Evolutionary conservation across 2,797 vertebrate species (phyloP), one percentile per base, ranked within the genome.

Genomic region (Anguilla pacifica): DNA sequence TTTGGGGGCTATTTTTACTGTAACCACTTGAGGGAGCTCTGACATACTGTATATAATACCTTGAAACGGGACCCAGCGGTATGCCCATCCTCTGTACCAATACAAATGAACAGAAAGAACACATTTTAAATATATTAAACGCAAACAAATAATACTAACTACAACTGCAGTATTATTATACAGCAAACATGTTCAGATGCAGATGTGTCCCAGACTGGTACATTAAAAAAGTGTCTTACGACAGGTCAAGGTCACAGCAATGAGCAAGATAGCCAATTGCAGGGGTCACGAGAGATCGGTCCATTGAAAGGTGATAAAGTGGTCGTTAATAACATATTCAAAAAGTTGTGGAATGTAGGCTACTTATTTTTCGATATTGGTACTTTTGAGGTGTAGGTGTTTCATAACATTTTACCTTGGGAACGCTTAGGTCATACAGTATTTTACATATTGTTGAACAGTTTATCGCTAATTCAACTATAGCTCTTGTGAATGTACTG

Each of bases 21-120:
- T 77, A 2, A 49, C 84, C 87, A 85, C 49, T 59, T 31, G 87
- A 85, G 87, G 83, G 83, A 85, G 67, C 87, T 46, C 83, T 6
- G 0, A 85, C 49, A 85, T 46, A 46, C 43, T 46, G 43, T 83
- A 15, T 57, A 35, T n/a, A 49, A 25, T 84, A 39, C 43, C 1
- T 22, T 49, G n/a, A 67, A 51, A 49, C 2, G 25, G 46, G 13
- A 25, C 25, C 22, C 79, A 82, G 79, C 10, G 0, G 22, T 15
- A n/a, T 3, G 19, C 6, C 46, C 43, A 51, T 51, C 79, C 5
- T 46, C 9, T 81, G 6, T 39, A 17, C 7, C 77, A 10, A 43
- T 7, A n/a, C 19, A 51, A 49, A n/a, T 22, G 1, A 9, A 25
- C 3, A 25, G 22, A 6, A 51, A n/a, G 1, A 25, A 51, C 9